Evolutionary conservation across 2,113 vertebrate genomes (phyloP), one percentile per base, ranked within the genome.

Genomic region (Myrmecobius fasciatus): DNA sequence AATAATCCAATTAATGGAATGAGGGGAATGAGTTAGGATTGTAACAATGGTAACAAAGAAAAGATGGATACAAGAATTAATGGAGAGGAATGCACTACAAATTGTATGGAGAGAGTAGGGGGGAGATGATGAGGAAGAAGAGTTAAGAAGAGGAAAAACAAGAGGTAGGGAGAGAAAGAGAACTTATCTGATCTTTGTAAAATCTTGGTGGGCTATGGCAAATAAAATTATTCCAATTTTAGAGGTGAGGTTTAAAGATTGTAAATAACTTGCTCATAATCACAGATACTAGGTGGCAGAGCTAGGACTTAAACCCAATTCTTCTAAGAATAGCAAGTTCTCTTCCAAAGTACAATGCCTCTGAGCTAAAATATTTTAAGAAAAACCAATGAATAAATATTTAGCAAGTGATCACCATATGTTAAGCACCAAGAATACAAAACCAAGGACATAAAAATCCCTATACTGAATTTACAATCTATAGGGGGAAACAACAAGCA

Each of bases 121-220:
- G 31, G 36, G 31, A 36, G 28, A 14, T 12, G 49, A 49, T 49
- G 49, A 51, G 3, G 11, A 31, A 14, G 3, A 36, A 67, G 60
- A 17, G 12, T 25, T 89, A 83, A 14, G 22, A 96, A 94, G 7
- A 95, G 43, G 94, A 95, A 95, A 89, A 3, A 96, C 49, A 43
- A 26, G 92, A 95, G n/a, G 48, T n/a, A 95, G 53, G 8, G 22
- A 31, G 95, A 96, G 26, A 12, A 95, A 92, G 96, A 92, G 12
- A 28, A 93, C 36, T 91, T 94, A 31, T 90, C 48, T 12, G n/a
- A 75, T 95, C 94, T 48, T 90, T 94, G 91, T 93, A 67, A 97
- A 2, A 96, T 36, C 1, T 6, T 94, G 14, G 31, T 95, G 54
- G 60, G 31, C 1, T 56, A 56, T 67, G 31, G 31, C 11, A 36